Conservation (phyloP, 2,888 invertebrate species). For the Tenthredo livida region DNA sequence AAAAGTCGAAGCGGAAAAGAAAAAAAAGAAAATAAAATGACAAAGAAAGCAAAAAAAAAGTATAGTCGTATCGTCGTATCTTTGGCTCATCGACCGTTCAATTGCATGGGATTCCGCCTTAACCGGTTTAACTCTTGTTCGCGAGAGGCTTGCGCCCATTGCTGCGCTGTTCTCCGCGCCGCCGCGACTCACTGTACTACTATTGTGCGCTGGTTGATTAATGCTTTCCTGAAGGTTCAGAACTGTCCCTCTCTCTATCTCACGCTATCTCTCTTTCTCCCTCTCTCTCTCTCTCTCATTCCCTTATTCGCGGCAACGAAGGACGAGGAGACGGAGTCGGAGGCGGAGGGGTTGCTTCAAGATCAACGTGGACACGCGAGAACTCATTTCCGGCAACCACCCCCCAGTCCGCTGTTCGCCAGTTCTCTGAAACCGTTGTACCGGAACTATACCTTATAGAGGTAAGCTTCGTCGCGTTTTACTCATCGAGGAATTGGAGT, state of each 20-base stretch:
- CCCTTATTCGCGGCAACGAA: not conserved
- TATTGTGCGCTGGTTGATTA: slow-evolving; percentile 66
- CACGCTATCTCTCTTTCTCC: not conserved
- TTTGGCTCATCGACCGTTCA: slow-evolving; percentile 21
- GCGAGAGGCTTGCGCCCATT: slow-evolving; percentile 25
- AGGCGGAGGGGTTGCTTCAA: slow-evolving; percentile 19
- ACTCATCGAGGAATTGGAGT: not conserved
- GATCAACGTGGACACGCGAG: slow-evolving; percentile 68
- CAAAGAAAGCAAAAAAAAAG: not conserved
- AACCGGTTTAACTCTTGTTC: slow-evolving; percentile 36
- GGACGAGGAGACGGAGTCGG: not conserved
- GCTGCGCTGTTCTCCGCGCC: slow-evolving; percentile 2
- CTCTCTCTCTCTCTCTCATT: slow-evolving; percentile 6
- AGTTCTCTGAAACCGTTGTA: slow-evolving; percentile 43
- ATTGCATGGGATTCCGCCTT: slow-evolving; percentile 8
- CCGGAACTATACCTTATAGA: slow-evolving; percentile 39
- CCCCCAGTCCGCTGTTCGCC: slow-evolving; percentile 23
- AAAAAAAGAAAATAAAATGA: too few relatives aligned
- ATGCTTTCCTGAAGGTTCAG: slow-evolving; percentile 66
- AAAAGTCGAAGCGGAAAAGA: not conserved
- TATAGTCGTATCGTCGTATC: not conserved
- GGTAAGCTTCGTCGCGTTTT: not conserved
- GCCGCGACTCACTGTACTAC: slow-evolving; percentile 35
- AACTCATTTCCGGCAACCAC: slow-evolving; percentile 72
- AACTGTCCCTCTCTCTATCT: slow-evolving; percentile 23